A percentile compares a stretch with the other conserved stretches of the same genome.
These are phyloP conservation scores for Orchesellides sinensis DNA, from an alignment of 2,888 invertebrate genomes.

Conservation along the genomic window DNA sequence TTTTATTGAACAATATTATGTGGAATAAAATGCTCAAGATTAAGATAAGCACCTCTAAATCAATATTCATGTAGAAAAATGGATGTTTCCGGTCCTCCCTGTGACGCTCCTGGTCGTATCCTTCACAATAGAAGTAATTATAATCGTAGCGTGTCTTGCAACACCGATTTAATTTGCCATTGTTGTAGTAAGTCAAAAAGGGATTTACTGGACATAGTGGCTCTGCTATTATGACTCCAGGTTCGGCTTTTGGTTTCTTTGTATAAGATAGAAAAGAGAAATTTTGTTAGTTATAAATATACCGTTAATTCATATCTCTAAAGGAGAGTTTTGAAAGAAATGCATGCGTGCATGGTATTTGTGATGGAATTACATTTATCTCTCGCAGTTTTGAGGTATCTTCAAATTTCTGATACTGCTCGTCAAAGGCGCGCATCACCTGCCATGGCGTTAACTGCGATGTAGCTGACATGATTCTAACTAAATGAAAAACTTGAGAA, in stretches of 20 bases:
- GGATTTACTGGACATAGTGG: slow-evolving; percentile 44
- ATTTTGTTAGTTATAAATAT: not conserved
- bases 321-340: no score
- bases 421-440: slow-evolving; percentile 62
- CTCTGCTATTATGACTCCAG: slow-evolving; percentile 58
- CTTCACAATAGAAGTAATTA: slow-evolving; percentile 71
- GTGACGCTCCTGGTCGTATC: slow-evolving; percentile 71
- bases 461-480: slow-evolving; percentile 53
- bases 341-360: not conserved
- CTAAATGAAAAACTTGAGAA: no score
- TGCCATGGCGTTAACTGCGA: slow-evolving; percentile 71
- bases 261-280: no score
- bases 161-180: slow-evolving; percentile 71
- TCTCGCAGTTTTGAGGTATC: not conserved
- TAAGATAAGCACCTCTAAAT: slow-evolving; percentile 62
- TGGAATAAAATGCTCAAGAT: not conserved
- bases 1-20: no score
- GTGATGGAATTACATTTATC: not conserved
- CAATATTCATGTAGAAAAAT: slow-evolving; percentile 70
- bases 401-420: slow-evolving; percentile 38
- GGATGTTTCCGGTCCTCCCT: slow-evolving; percentile 73
- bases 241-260: slow-evolving; percentile 41
- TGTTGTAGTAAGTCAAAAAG: slow-evolving; percentile 69
- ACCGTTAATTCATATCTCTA: not conserved
- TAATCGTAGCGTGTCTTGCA: slow-evolving; percentile 72